Base-by-base conservation (phyloP, 1,140 invertebrate species). In the Brachionus calyciflorus region DNA sequence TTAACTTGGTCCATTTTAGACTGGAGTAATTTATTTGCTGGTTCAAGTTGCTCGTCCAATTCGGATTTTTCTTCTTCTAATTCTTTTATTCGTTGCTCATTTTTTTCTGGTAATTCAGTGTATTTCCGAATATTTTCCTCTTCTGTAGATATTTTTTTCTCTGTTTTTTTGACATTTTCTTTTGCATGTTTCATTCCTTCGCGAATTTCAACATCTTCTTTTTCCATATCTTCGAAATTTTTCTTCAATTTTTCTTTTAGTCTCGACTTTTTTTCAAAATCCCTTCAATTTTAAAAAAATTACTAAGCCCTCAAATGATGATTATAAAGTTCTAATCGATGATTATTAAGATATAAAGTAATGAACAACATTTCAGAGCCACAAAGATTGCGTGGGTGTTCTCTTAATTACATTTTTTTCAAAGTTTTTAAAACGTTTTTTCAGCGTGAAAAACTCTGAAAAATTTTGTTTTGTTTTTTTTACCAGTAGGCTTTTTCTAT, bases 21-120 rank as follows among this genome's bases (percentile, higher is more conserved):
- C 14, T 77, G 21, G 4, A 77, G 37, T 3, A 48, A 49, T 21
- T 28, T 76, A n/a, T 75, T 73, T 19, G 49, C 33, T n/a, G 68
- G 65, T 41, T 55, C 65, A n/a, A 51, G 49, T 41, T 78, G 57
- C 24, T 57, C 46, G 19, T 57, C 48, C n/a, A 75, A 24, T 10
- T 57, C 77, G 24, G 40, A 28, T 6, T 57, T n/a, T 24, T 75
- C 33, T 40, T 48, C 49, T 60, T 55, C 76, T 37, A 90, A 89
- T 76, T 92, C 90, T 76, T 88, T 85, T 55, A 94, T 92, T 76
- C 90, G 88, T 73, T 88, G 87, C 46, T 85, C 83, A 83, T 90
- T 91, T 79, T 91, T 90, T 33, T 89, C 88, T 0, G 92, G 91
- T 10, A 90, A 82, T 79, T 84, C 81, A 51, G 84, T 80, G 14